Conservation (phyloP, 2,113 vertebrate species). For the Beaufortia kweichowensis region DNA sequence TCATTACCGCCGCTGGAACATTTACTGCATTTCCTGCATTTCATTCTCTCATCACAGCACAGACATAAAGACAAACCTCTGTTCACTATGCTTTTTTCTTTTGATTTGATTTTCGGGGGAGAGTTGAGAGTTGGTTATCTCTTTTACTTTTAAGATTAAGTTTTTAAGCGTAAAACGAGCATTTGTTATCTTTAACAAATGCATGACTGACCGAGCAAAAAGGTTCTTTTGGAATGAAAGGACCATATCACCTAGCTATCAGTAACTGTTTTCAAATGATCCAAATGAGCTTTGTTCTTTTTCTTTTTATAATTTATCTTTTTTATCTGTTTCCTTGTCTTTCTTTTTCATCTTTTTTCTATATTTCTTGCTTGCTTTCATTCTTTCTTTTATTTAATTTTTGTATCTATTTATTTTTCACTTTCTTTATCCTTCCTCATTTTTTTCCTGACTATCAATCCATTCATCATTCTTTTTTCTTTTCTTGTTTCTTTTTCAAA, state of each 20-base stretch:
- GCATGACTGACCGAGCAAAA: neutral
- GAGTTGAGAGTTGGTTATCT: conserved; percentile 7
- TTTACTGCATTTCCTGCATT: conserved; percentile 36
- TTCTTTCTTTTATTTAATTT: too few relatives aligned
- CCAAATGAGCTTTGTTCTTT: neutral
- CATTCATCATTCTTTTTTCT: too few relatives aligned
- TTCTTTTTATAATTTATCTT: neutral
- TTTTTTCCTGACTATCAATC: too few relatives aligned
- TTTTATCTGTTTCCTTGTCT: neutral
- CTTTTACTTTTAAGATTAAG: neutral
- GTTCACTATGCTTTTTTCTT: neutral
- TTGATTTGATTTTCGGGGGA: neutral
- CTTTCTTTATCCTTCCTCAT: too few relatives aligned
- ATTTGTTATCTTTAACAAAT: neutral
- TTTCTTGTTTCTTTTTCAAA: too few relatives aligned
- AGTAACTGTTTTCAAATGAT: neutral
- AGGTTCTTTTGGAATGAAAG: neutral
- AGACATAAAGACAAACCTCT: conserved; percentile 14
- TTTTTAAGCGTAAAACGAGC: neutral
- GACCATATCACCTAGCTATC: neutral
- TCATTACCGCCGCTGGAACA: conserved; percentile 48
- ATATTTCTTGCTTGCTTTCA: neutral
- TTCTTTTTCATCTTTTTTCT: too few relatives aligned
- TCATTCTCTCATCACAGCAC: conserved; percentile 1
- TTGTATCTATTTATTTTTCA: too few relatives aligned